Base-by-base conservation (phyloP, 2,888 invertebrate genomes). In the Myopa tessellatipennis region DNA sequence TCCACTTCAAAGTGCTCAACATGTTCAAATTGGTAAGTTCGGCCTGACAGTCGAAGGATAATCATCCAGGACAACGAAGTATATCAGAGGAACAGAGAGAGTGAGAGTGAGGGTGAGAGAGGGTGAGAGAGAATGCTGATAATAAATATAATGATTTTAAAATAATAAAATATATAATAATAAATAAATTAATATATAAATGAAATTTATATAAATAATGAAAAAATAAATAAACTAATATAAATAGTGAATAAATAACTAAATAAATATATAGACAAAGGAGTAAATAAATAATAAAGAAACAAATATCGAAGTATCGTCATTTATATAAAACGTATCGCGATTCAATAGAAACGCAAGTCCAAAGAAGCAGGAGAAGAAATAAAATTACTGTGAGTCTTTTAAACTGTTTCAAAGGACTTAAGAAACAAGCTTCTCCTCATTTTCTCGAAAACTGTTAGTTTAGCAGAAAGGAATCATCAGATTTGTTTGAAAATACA, bases 11-110 rank as follows among this genome's bases (percentile, higher is more conserved):
- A 82, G 81, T 82, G 78, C 79, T 76, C 81, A 81, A 84, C 77
- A 90, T 90, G 90, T 90, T 88, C 85, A 90, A 90, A 87, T 85
- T 90, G 90, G 90, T 90, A 89, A 86, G 88, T 81, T 81, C n/a
- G n/a, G n/a, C n/a, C n/a, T 60, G 18, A 34, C 3, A 52, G 8
- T 26, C 50, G 16, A 73, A 61, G 61, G 63, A 63, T 61, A 73
- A 14, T 12, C 40, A 26, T 12, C 14, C 6, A 34, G 36, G 4
- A 2, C 12, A 60, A 38, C 5, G 10, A 26, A 10, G 8, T 36
- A 61, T 4, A 60, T 38, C 6, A 26, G 5, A 45, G 61, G 26
- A 72, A 36, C 16, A 65, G 36, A 45, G 14, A 52, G 61, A 36
- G 4, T 1, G 36, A 40, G 38, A 61, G n/a, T n/a, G n/a, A n/a